These are phyloP conservation scores for Patiria miniata DNA, from an alignment of 35 echinoderm and acorn worm genomes.

Conservation along the genomic window DNA sequence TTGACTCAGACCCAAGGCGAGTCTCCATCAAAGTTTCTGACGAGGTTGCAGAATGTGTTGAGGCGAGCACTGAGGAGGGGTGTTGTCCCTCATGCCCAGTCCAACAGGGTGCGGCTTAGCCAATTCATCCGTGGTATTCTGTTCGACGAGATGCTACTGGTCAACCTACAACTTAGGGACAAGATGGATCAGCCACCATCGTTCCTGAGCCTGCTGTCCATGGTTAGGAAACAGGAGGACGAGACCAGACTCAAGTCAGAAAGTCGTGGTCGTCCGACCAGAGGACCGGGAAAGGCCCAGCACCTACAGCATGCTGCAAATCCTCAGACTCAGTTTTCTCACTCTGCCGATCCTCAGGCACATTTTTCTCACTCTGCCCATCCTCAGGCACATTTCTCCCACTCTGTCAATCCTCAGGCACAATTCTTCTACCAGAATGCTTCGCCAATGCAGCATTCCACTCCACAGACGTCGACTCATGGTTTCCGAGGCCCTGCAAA, in stretches of 20 bases:
- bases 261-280: neutral
- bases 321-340: neutral
- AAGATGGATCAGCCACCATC: conserved; percentile 31
- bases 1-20: conserved; percentile 44
- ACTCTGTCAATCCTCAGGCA: neutral
- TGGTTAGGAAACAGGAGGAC: conserved; percentile 44
- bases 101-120: conserved; percentile 1
- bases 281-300: neutral
- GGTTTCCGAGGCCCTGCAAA: neutral
- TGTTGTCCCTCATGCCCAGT: neutral
- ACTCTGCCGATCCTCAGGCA: neutral
- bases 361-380: neutral
- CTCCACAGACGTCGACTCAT: neutral
- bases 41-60: conserved; percentile 14
- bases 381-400: neutral
- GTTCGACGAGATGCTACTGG: conserved; percentile 66
- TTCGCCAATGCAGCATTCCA: neutral
- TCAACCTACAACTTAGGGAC: conserved; percentile 62
- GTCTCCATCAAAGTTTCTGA: conserved; percentile 33
- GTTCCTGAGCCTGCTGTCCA: conserved; percentile 30
- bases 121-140: conserved; percentile 65
- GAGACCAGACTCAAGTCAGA: neutral
- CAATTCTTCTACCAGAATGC: neutral
- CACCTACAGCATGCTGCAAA: neutral
- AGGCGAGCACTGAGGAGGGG: conserved; percentile 27